Base-by-base conservation (phyloP, 2,888 invertebrate species). In the Tubulanus polymorphus region DNA sequence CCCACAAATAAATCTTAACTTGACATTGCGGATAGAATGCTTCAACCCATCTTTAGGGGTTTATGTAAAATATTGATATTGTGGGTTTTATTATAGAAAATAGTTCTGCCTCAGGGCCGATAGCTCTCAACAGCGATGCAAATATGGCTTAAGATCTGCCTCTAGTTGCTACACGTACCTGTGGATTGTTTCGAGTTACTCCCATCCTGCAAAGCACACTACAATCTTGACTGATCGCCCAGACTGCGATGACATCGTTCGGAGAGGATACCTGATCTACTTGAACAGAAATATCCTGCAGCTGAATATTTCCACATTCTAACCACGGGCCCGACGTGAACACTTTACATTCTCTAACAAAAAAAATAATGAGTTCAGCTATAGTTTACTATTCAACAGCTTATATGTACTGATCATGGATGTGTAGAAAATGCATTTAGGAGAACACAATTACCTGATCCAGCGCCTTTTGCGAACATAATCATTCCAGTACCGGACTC, bases 251-350 rank as follows among this genome's bases (percentile, higher is more conserved):
- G 15, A 65, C 59, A n/a, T 64, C 60, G 26, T 46, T 37, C 10
- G 12, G 20, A 12, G 52, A 53, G 62, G 37, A 59, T 15, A 77
- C 66, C 58, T 79, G 79, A 63, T 83, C 82, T 46, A 76, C 86
- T 80, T 88, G 87, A 71, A 91, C 73, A 12, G 91, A 88, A 32
- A 93, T 84, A 75, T 92, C 91, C 10, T 89, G 75, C 59, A 93
- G 82, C 75, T 89, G 89, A 1, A 92, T 89, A 66, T 89, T 90
- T n/a, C 91, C 91, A 35, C 91, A 82, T 67, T 90, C 87, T 66
- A 87, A 83, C 93, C 93, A 94, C 0, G 94, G 93, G 0, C 93
- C 93, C 63, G 86, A 87, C 5, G 89, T 90, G 20, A 86, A 85
- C 35, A 93, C 82, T 60, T 89, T 87, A 69, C 92, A 91, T 71